Evolutionary conservation across 2,888 invertebrate species (phyloP).

Genomic region (Drosophila borborema): DNA sequence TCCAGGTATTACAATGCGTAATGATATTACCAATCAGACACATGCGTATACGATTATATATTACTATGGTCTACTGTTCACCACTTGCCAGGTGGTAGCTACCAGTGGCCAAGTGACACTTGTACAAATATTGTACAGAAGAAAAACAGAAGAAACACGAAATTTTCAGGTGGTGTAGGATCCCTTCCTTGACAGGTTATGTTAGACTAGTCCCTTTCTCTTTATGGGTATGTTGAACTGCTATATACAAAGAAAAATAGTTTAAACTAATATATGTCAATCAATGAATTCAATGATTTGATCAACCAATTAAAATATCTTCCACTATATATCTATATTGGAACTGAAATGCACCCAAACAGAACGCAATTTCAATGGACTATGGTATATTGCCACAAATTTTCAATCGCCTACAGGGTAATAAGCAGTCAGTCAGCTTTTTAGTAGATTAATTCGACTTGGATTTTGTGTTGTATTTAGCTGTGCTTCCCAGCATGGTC

Average conservation of each 20-base stretch:
- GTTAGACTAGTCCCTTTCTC: constrained; percentile 27
- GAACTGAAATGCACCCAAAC: too few relatives aligned
- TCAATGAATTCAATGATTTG: too few relatives aligned
- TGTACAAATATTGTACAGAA: constrained; percentile 66
- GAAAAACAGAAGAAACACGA: constrained; percentile 19
- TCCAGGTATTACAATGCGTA: constrained; percentile 45
- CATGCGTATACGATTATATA: not conserved
- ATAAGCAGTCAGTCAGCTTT: not conserved
- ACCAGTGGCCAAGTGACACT: constrained; percentile 55
- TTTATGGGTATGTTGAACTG: too few relatives aligned
- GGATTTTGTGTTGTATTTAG: constrained; percentile 8
- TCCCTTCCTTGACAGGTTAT: constrained; percentile 51
- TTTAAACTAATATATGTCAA: too few relatives aligned
- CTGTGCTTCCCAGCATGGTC: constrained; percentile 43
- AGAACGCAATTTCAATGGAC: too few relatives aligned
- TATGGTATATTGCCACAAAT: not conserved
- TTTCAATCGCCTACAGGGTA: not conserved
- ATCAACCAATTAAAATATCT: too few relatives aligned
- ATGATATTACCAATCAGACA: constrained; percentile 53
- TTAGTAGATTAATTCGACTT: not conserved
- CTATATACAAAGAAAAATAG: too few relatives aligned
- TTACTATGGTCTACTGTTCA: not conserved
- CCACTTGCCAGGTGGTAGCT: constrained; percentile 24
- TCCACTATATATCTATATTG: too few relatives aligned
- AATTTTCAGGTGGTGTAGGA: constrained; percentile 41